phyloP scores from a whole-genome alignment of 30 jellyfish, hydroid and myxozoan species.

The Cassiopea xamachana region DNA sequence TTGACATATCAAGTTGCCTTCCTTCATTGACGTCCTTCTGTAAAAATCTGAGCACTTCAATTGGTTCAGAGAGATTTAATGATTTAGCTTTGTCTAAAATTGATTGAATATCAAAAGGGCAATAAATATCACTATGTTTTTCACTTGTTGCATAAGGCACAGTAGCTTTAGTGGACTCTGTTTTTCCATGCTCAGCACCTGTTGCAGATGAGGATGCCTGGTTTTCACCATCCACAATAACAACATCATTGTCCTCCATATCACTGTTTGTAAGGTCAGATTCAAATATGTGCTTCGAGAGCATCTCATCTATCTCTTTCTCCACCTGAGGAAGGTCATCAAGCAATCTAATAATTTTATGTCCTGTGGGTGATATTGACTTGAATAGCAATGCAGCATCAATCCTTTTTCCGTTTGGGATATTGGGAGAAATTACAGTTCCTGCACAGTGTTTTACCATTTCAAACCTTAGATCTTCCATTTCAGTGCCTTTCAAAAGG shows the following conservation, averaged over 20 bases:
- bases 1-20: slow-evolving; percentile 32
- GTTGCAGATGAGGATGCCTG: neutral
- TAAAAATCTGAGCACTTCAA: slow-evolving; percentile 34
- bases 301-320: neutral
- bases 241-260: neutral
- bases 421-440: slow-evolving; percentile 12
- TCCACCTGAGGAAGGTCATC: neutral
- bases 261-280: neutral
- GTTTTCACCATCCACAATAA: neutral
- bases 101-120: too few relatives aligned
- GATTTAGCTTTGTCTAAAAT: neutral
- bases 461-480: slow-evolving; percentile 31
- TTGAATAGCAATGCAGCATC: slow-evolving; percentile 22
- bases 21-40: slow-evolving; percentile 47
- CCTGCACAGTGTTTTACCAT: slow-evolving; percentile 1
- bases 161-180: too few relatives aligned
- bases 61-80: slow-evolving; percentile 27
- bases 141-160: too few relatives aligned
- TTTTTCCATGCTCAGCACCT: neutral
- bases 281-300: neutral
- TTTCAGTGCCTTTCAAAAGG: neutral
- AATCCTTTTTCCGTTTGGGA: slow-evolving; percentile 1
- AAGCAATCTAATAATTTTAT: slow-evolving; percentile 8
- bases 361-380: slow-evolving; percentile 36
- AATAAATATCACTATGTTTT: too few relatives aligned